phyloP scores from a whole-genome alignment of 2,888 invertebrate genomes.

The Malacosoma neustria region DNA sequence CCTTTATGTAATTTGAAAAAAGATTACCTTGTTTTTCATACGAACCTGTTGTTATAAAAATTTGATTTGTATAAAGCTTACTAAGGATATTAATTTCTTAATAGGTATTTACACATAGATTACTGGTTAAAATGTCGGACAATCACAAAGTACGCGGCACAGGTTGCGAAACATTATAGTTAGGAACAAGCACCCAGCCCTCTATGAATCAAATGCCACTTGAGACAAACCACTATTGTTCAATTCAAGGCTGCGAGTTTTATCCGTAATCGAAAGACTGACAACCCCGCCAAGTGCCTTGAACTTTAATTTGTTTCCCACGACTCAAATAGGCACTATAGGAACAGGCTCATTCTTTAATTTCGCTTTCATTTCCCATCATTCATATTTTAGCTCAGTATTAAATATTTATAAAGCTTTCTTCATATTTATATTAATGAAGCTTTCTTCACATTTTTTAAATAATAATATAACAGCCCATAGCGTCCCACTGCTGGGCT shows the following conservation, averaged over 20 bases:
- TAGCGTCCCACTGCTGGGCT: too few species aligned
- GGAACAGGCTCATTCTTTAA: neutral
- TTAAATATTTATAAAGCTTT: too few species aligned
- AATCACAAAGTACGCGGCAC: conserved; percentile 21
- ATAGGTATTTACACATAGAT: conserved; percentile 4
- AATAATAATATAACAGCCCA: too few species aligned
- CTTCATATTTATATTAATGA: too few species aligned
- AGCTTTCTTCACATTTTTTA: too few species aligned
- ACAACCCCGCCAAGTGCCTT: conserved; percentile 22
- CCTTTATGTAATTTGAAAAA: neutral
- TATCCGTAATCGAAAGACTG: conserved; percentile 13
- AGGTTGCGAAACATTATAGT: conserved; percentile 40
- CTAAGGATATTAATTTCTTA: too few species aligned
- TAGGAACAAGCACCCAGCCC: conserved; percentile 40
- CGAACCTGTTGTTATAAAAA: neutral
- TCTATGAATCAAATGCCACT: conserved; percentile 46
- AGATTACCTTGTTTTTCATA: too few species aligned
- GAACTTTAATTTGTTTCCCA: conserved; percentile 22
- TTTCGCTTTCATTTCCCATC: neutral
- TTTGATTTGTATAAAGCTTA: neutral
- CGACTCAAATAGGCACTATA: conserved; percentile 12
- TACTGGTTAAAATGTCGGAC: conserved; percentile 24
- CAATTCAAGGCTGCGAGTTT: conserved; percentile 10
- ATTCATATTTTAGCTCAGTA: too few species aligned
- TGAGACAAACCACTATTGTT: too few species aligned